Percentiles rank a stretch among this genome's conserved stretches.
phyloP scores from a whole-genome alignment of 2,888 invertebrate genomes.

The Brenthis ino region DNA sequence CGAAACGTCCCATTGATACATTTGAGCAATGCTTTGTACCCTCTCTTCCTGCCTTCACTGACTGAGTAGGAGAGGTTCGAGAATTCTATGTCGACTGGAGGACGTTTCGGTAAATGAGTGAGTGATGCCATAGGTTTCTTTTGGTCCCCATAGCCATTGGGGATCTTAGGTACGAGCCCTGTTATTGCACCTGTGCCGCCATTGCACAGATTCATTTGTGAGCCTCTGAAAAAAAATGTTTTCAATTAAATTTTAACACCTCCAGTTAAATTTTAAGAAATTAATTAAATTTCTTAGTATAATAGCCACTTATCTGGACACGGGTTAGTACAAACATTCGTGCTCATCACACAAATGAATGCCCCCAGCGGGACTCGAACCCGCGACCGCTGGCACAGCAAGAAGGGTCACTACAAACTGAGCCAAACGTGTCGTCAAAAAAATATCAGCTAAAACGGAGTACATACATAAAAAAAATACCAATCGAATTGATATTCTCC shows the following conservation, averaged over 20 bases:
- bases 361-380: too few species aligned
- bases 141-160: constrained; percentile 86
- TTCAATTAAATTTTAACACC: neutral
- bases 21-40: constrained; percentile 93
- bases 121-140: constrained; percentile 89
- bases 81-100: constrained; percentile 95
- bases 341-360: too few species aligned
- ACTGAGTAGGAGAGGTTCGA: constrained; percentile 93
- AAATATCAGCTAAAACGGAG: too few species aligned
- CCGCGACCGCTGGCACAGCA: too few species aligned
- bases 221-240: constrained; percentile 81
- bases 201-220: constrained; percentile 89
- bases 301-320: too few species aligned
- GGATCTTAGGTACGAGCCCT: constrained; percentile 86
- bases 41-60: constrained; percentile 90
- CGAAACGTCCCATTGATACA: constrained; percentile 93
- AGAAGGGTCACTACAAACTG: too few species aligned
- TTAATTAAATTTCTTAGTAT: too few species aligned
- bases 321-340: too few species aligned
- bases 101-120: constrained; percentile 92
- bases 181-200: constrained; percentile 80
- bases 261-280: too few species aligned
- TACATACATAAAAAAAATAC: too few species aligned
- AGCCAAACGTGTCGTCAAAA: too few species aligned
- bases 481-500: too few species aligned